A percentile compares a stretch with the other conserved stretches of the same genome.
These are phyloP conservation scores for Pantelozetes paolii DNA, from an alignment of 2,888 invertebrate species.

Conservation along the genomic window DNA sequence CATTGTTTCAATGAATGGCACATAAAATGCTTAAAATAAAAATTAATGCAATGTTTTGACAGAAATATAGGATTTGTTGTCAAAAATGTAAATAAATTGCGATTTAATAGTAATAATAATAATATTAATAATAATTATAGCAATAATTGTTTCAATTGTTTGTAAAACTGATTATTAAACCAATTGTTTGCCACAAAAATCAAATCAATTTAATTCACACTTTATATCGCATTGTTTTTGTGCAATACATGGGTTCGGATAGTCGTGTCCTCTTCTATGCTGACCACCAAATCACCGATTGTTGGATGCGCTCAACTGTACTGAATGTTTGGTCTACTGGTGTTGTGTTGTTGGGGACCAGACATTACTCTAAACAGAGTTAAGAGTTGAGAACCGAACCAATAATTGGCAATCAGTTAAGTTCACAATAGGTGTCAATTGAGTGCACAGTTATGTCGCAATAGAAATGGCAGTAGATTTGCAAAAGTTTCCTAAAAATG, in stretches of 20 bases:
- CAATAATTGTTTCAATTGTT: neutral
- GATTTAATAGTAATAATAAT: neutral
- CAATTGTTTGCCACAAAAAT: neutral
- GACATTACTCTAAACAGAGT: neutral
- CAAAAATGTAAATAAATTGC: neutral
- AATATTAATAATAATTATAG: conserved; percentile 17
- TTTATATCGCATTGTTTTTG: conserved; percentile 17
- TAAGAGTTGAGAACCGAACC: too few relatives aligned
- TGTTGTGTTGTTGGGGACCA: neutral
- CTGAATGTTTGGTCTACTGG: neutral
- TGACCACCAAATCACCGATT: conserved; percentile 16
- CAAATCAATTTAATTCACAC: neutral
- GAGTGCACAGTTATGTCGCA: conserved; percentile 16
- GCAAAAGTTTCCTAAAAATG: conserved; percentile 21
- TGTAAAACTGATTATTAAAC: conserved; percentile 12
- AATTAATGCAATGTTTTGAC: neutral
- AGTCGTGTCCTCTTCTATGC: neutral
- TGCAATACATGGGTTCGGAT: neutral
- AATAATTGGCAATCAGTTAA: too few relatives aligned
- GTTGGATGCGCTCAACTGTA: conserved; percentile 2
- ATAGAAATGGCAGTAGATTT: conserved; percentile 32
- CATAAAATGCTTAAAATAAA: neutral
- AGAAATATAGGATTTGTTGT: neutral
- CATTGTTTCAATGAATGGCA: conserved; percentile 25
- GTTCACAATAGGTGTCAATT: too few relatives aligned